A percentile compares a stretch with the other conserved stretches of the same genome.
These are phyloP conservation scores for Etheostoma nigrum DNA, from an alignment of 2,797 vertebrate genomes.

Conservation along the genomic window DNA sequence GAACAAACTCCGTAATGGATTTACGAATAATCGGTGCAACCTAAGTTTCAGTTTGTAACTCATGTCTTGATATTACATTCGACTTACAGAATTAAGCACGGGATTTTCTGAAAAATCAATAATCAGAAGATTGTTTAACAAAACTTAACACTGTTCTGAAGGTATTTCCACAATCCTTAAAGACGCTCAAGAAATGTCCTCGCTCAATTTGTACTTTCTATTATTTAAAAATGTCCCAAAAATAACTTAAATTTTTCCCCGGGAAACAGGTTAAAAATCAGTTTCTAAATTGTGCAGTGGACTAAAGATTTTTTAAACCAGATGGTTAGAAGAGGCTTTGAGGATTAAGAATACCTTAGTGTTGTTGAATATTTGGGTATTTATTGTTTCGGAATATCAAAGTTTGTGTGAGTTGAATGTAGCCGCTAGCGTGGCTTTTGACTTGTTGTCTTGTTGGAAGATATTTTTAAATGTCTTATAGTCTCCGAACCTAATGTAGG, in stretches of 20 bases:
- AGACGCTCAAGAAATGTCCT: neutral
- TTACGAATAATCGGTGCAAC: conserved; percentile 2
- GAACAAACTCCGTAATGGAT: neutral
- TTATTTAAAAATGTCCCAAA: neutral
- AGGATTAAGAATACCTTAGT: neutral
- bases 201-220: neutral
- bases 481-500: conserved; percentile 63
- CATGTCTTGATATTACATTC: neutral
- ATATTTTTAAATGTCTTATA: conserved; percentile 28
- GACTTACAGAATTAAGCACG: neutral
- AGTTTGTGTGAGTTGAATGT: conserved; percentile 14
- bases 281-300: accelerated
- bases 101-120: conserved; percentile 1
- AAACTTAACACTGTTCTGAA: neutral
- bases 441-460: conserved; percentile 9
- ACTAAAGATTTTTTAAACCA: neutral
- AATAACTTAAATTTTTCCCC: no score
- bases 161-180: neutral
- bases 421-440: conserved; percentile 23
- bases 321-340: neutral
- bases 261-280: neutral
- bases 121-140: neutral
- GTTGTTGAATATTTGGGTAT: conserved; percentile 3
- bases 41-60: conserved; percentile 7
- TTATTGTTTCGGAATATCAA: conserved; percentile 12